Base-by-base conservation (phyloP, 2,113 vertebrate genomes). In the Amphiprion ocellaris region DNA sequence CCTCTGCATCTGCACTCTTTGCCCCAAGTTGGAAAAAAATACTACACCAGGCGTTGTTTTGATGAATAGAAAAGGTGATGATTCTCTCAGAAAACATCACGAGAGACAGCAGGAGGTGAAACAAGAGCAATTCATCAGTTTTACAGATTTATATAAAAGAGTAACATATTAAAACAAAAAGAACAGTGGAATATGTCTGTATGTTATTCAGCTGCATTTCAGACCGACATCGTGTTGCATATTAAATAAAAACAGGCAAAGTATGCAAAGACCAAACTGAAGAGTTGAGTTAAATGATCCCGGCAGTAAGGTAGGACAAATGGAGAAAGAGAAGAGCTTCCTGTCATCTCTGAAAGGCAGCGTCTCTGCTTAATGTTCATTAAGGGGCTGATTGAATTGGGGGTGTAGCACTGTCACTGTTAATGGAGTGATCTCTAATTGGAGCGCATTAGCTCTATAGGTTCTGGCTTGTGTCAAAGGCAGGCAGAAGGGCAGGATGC, bases 391-490 rank as follows among this genome's bases (percentile, higher is more conserved):
- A 92, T 91, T 93, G 84, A 92, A 93, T 93, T 87, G 84, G 82
- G 84, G 89, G 90, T 92, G 90, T 92, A 91, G 90, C 86, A 50
- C 91, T 91, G 91, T 92, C 91, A 90, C 88, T 84, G 81, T 86
- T 93, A 92, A 92, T 92, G 89, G 90, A 92, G 90, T 89, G 87
- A 87, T 91, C 77, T 88, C 91, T 92, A 92, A 92, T 92, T 92
- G 89, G 83, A 79, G 67, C 39, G 28, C 81, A 85, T 87, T 85
- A 90, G 81, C 84, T 82, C 64, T 74, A 56, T 66, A 64, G 81
- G 86, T 58, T 89, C 90, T 93, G 92, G 89, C 67, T 69, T 84
- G 50, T 66, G 80, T 93, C 91, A 84, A 74, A 89, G 69, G 55
- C 75, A 85, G 81, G 62, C 83, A 87, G 70, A 74, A 75, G 71